phyloP scores from a whole-genome alignment of 1,140 invertebrate species.

The Rhagoletis zephyria region DNA sequence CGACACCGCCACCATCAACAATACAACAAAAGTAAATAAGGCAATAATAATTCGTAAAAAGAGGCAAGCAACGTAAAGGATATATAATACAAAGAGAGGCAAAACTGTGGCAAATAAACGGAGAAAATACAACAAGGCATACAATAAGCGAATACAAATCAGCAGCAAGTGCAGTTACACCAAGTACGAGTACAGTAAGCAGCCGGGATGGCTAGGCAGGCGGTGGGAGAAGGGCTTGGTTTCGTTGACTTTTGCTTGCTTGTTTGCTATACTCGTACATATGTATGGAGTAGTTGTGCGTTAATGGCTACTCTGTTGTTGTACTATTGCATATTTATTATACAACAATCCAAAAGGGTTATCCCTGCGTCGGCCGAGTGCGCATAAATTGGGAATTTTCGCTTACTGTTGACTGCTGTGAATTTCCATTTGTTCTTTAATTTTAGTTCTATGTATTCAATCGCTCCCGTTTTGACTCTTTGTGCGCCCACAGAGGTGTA shows the following conservation, averaged over 20 bases:
- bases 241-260: not conserved
- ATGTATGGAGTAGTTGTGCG: not conserved
- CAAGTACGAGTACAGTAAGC: not conserved
- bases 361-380: not conserved
- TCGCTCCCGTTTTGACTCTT: not conserved
- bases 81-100: not conserved
- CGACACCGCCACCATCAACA: conserved; percentile 42
- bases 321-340: not conserved
- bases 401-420: not conserved
- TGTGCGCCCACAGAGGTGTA: not conserved
- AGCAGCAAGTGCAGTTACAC: conserved; percentile 32
- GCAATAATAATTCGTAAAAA: conserved; percentile 47
- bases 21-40: conserved; percentile 14
- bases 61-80: not conserved
- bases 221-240: not conserved
- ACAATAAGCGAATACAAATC: conserved; percentile 39
- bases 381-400: not conserved
- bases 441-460: not conserved
- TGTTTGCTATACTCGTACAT: not conserved
- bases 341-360: not conserved
- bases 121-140: not conserved
- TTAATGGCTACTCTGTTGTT: not conserved
- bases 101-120: conserved; percentile 30
- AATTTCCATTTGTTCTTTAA: not conserved
- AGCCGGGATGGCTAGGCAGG: not conserved